A percentile compares a stretch with the other conserved stretches of the same genome.
Conservation (phyloP, 2,797 vertebrate genomes). For the Momotus momota region DNA sequence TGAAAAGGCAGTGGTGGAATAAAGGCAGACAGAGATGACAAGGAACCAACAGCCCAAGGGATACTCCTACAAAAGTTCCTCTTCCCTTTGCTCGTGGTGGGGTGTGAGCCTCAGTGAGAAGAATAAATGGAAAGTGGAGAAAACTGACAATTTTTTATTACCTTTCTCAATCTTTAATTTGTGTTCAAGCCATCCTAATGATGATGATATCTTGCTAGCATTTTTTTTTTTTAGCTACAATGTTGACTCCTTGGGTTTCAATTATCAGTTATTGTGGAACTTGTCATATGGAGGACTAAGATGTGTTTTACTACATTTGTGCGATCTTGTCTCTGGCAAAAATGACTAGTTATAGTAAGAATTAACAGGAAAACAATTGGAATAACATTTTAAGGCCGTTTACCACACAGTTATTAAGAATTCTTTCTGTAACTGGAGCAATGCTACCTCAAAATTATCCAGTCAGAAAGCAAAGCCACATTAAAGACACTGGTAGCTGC, state of each 20-base stretch:
- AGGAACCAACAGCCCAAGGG: fast-evolving
- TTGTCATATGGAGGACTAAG: neutral
- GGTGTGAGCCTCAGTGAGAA: fast-evolving
- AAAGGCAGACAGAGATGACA: neutral
- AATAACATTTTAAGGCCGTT: neutral
- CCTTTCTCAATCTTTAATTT: neutral
- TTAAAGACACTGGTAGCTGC: neutral
- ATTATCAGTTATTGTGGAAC: neutral
- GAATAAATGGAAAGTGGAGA: neutral
- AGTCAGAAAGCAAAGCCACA: neutral
- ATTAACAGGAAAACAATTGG: neutral
- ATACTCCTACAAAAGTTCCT: neutral
- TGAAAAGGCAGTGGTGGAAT: neutral
- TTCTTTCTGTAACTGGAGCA: neutral
- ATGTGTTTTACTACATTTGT: neutral
- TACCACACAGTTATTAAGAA: neutral
- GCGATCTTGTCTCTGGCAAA: neutral
- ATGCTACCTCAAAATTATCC: neutral
- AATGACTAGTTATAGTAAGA: neutral
- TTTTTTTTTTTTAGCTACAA: neutral
- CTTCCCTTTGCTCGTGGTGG: fast-evolving
- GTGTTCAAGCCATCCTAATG: neutral
- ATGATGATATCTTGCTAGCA: neutral
- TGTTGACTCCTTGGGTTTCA: neutral
- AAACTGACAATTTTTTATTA: neutral